Evolutionary conservation across 2,888 invertebrate genomes (phyloP), one percentile per base, ranked within the genome.

Genomic region (Formica aserva): DNA sequence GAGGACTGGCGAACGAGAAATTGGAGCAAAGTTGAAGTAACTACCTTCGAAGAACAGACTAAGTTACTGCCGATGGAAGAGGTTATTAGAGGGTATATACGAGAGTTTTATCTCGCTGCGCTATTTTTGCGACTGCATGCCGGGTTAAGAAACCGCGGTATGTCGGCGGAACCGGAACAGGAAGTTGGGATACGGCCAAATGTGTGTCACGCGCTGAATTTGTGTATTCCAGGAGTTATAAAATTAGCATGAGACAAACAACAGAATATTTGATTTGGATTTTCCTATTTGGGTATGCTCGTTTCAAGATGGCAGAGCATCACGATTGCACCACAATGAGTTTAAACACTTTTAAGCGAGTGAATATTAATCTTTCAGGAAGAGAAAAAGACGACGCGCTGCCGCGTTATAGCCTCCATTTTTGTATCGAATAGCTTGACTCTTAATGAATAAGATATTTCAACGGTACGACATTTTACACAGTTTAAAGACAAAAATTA

Each of bases 71-170:
- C 74, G 81, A 83, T 85, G 78, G 66, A 76, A 63, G 80, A 88
- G 71, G 71, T 85, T 86, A 84, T 89, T 88, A 88, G 76, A 78
- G n/a, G 82, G 84, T 89, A 26, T 88, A 88, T 85, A 86, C 77
- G 82, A 84, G 84, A 88, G 85, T 89, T 89, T 89, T 83, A 84
- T 72, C 74, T 78, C 63, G 41, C 72, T 15, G 32, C 26, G 41
- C 60, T 76, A 55, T 88, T 83, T 82, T 69, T 78, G 63, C 32
- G 63, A 69, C 35, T 57, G 82, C 82, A 57, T 72, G 45, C 72
- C 52, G 45, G 48, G 87, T 71, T 82, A 82, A 74, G 62, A 38
- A n/a, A 82, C 48, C 60, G 41, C 62, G 32, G 26, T 65, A 63
- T 32, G 41, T 35, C 22, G 45, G 9, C 32, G 13, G 32, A 18